Percentiles rank a stretch among this genome's conserved stretches.
Evolutionary conservation across 2,797 vertebrate genomes (phyloP).

Genomic region (Aselliscus stoliczkanus): DNA sequence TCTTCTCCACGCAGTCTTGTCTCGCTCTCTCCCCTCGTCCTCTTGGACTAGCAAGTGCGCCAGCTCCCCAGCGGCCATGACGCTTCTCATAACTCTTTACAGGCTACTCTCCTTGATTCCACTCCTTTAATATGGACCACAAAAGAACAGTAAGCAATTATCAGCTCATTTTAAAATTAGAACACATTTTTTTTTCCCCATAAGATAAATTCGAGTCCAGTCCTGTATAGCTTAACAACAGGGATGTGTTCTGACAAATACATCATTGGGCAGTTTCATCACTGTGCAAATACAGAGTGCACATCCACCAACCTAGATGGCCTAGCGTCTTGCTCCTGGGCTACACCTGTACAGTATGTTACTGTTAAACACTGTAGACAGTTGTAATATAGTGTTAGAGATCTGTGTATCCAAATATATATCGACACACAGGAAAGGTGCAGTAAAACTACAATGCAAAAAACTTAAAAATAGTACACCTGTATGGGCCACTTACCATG

Average conservation of each 20-base stretch:
- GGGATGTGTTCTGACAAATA: neutral
- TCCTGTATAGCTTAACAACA: neutral
- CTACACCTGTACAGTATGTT: no score
- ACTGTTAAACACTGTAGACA: neutral
- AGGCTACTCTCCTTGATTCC: neutral
- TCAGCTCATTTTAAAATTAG: conserved; percentile 63
- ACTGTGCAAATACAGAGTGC: neutral
- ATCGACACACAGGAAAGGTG: neutral
- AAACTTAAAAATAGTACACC: neutral
- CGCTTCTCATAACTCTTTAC: neutral
- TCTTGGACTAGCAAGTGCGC: neutral
- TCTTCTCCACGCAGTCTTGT: fast-evolving
- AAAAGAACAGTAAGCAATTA: neutral
- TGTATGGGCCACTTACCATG: neutral
- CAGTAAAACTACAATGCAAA: neutral
- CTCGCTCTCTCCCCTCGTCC: fast-evolving
- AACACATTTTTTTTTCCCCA: conserved; percentile 73
- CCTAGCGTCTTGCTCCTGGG: neutral
- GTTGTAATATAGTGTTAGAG: no score
- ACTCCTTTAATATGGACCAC: neutral
- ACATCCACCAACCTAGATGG: no score
- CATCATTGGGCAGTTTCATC: neutral
- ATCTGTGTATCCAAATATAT: no score
- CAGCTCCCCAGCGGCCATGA: neutral
- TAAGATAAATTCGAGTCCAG: conserved; percentile 66